Evolutionary conservation across 2,888 invertebrate genomes (phyloP).

Genomic region (Lasiommata megera): DNA sequence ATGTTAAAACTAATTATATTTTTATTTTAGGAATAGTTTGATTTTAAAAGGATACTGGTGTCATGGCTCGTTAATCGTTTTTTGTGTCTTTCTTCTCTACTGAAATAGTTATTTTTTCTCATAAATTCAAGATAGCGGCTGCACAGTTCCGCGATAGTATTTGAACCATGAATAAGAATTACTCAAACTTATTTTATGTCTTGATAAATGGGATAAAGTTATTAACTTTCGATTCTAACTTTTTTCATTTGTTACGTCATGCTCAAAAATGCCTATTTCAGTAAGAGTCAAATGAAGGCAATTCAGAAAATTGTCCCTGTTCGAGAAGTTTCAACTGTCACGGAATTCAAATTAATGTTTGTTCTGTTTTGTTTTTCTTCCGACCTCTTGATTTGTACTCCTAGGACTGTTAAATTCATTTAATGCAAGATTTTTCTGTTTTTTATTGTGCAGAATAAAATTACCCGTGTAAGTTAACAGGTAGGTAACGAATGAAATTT

Average conservation of each 20-base stretch:
- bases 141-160: constrained; percentile 1
- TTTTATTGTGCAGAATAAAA: neutral
- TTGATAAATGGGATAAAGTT: constrained; percentile 80
- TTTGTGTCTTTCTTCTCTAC: too few species aligned
- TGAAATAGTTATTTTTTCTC: neutral
- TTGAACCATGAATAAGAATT: constrained; percentile 10
- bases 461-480: neutral
- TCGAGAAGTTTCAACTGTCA: constrained; percentile 74
- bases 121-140: too few species aligned
- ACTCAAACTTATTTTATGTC: constrained; percentile 44
- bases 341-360: constrained; percentile 77
- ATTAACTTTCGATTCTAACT: constrained; percentile 77
- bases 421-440: constrained; percentile 34
- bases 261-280: constrained; percentile 71
- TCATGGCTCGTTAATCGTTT: too few species aligned
- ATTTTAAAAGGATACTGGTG: too few species aligned
- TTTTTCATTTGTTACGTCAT: constrained; percentile 79
- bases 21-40: too few species aligned
- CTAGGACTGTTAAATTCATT: constrained; percentile 54
- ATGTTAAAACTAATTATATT: too few species aligned
- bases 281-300: constrained; percentile 71
- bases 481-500: neutral
- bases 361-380: constrained; percentile 73
- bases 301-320: constrained; percentile 75
- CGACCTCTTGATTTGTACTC: constrained; percentile 62